Evolutionary conservation across 2,797 vertebrate species (phyloP), one percentile per base, ranked within the genome.

Genomic region (Picus viridis): DNA sequence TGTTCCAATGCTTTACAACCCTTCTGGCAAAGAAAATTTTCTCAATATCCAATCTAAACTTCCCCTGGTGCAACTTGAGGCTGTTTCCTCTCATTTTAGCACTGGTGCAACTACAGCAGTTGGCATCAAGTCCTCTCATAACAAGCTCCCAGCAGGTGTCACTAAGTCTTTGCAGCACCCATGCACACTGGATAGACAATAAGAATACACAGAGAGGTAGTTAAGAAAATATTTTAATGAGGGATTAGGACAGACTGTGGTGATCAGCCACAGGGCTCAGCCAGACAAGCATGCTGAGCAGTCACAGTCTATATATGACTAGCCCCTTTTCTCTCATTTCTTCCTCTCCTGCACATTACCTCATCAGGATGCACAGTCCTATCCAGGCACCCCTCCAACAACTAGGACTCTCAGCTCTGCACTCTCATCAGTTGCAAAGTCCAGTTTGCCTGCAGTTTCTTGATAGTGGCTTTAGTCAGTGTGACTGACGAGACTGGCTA

Each of bases 301-400:
- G 0, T 9, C 22, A 39, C 0, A 0, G 51, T 54, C 78, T 43
- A 78, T 24, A 69, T 0, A 1, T 0, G 0, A 86, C 7, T 0
- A 0, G 12, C 6, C 23, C 19, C 26, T 72, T 63, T 75, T 65
- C 63, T 9, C 19, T 74, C 34, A 56, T 74, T 32, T 41, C 18
- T 30, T 69, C 26, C 22, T 63, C 15, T 11, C 24, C 11, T 65
- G n/a, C 16, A 23, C 26, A 15, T 1, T n/a, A 12, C 13, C 14
- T 29, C 20, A 29, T 39, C 8, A 29, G 7, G 23, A 73, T 84
- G 20, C 16, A 71, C n/a, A 39, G 8, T 29, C 17, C 7, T 32
- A 72, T 4, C 1, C 49, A 49, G 49, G 5, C 36, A 13, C 10
- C 22, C 19, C 26, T 70, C n/a, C 39, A 76, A 24, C 20, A 79